phyloP scores from a whole-genome alignment of 2,797 vertebrate species.

The Pygocentrus nattereri region DNA sequence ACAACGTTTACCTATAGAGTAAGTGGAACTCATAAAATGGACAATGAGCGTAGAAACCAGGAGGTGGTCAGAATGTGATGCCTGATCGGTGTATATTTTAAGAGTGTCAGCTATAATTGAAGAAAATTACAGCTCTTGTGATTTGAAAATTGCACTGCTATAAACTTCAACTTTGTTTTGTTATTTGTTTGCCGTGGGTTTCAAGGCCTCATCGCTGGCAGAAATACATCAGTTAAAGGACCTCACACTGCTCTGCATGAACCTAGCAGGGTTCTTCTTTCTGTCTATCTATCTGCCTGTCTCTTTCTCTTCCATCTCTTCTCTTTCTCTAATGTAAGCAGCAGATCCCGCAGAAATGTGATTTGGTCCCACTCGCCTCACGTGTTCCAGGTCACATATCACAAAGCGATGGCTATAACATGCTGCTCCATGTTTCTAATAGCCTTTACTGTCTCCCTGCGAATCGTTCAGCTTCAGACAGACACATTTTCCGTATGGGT shows the following conservation, averaged over 20 bases:
- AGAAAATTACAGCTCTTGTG: no score
- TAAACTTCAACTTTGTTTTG: no score
- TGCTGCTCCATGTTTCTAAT: not conserved
- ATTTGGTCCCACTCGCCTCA: slow-evolving; percentile 27
- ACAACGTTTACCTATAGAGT: no score
- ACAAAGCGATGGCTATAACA: slow-evolving; percentile 6
- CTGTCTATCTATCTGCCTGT: not conserved
- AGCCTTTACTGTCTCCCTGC: slow-evolving; percentile 2
- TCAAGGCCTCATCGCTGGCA: not conserved
- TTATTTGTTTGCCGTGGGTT: not conserved
- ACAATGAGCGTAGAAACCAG: no score
- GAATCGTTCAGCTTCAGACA: not conserved
- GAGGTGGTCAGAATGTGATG: no score
- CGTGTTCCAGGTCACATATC: slow-evolving; percentile 15
- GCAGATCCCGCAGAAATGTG: slow-evolving; percentile 2
- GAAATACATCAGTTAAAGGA: not conserved
- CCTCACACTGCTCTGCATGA: not conserved
- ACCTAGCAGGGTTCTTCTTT: not conserved
- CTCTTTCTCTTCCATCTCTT: not conserved
- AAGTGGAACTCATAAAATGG: no score
- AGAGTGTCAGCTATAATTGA: no score
- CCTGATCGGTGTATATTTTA: no score
- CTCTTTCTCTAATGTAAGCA: slow-evolving; percentile 26
- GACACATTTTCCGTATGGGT: not conserved
- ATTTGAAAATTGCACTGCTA: no score